Base-by-base conservation (phyloP, 2,113 vertebrate genomes). In the Hippopotamus amphibius region DNA sequence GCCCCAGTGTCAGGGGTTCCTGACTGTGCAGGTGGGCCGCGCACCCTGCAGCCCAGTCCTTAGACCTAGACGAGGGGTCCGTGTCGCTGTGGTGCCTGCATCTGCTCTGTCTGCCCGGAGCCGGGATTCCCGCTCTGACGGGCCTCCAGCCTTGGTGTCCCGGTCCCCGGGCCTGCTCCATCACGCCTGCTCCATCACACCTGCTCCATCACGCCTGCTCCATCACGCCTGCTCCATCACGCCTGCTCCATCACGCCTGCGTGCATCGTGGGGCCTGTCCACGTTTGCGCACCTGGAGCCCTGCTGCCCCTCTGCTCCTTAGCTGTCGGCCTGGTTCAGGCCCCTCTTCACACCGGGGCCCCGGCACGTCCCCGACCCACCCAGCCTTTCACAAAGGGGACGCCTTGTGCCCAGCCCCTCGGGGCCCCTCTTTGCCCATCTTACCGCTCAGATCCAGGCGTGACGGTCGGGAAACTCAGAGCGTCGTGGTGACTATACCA, bases 191-290 rank as follows among this genome's bases (percentile, higher is more conserved):
- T 37, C 37, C 37, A 37, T 37, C 37, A 37, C 37, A 6, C 37
- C 6, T 43, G 41, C 72, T 61, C 28, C 1, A 0, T 53, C 68
- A 57, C 17, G 5, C 9, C 71, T 7, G 1, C 14, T 61, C 28
- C 1, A 0, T 37, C 37, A 37, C 37, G 37, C 37, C 37, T 37
- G 37, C 37, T 37, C 37, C 37, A 37, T 37, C 37, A 37, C 37
- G 9, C 37, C 6, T 43, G 41, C 72, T 61, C 28, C 1, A 0
- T 53, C 68, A 57, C 17, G 5, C 9, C 71, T 7, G 1, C 14
- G 33, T 5, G 1, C 2, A 19, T 1, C 0, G 1, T 50, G 0
- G n/a, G 69, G 24, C 26, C 53, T 2, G 3, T n/a, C 10, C 30
- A 0, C 12, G 16, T 21, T n/a, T 37, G 30, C 30, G n/a, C 9